Conservation (phyloP, 2,113 vertebrate species). For the Trogon melanurus region DNA sequence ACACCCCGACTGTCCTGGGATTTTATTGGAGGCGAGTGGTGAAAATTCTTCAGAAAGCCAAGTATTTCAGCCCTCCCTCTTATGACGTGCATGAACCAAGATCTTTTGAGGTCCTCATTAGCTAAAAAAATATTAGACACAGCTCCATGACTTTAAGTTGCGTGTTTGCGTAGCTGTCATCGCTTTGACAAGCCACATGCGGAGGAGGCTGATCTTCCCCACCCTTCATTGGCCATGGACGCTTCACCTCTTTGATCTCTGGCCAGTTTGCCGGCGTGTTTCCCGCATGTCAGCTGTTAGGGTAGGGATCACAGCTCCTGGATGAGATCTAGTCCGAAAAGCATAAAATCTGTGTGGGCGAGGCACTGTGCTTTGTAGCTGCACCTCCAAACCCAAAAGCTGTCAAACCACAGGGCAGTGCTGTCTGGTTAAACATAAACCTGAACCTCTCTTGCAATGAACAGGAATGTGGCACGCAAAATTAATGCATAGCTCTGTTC, state of each 20-base stretch:
- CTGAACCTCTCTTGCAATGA: background rate
- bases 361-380: background rate
- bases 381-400: background rate
- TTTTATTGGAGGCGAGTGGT: fast-evolving
- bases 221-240: background rate
- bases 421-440: background rate
- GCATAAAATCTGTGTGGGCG: background rate
- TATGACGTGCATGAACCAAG: background rate
- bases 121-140: background rate
- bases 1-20: fast-evolving
- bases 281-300: background rate
- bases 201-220: background rate
- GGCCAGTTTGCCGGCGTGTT: background rate
- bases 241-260: background rate
- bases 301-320: background rate
- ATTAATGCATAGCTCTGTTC: background rate
- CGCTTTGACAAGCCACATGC: fast-evolving
- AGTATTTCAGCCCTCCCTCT: background rate
- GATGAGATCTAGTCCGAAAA: slow-evolving; percentile 5
- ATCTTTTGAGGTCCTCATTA: background rate
- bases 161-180: fast-evolving
- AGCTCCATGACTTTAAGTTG: background rate
- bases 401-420: background rate
- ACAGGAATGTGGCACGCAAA: fast-evolving
- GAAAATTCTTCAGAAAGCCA: background rate